phyloP scores from a whole-genome alignment of 1,140 invertebrate species.

The Epicauta chinensis region DNA sequence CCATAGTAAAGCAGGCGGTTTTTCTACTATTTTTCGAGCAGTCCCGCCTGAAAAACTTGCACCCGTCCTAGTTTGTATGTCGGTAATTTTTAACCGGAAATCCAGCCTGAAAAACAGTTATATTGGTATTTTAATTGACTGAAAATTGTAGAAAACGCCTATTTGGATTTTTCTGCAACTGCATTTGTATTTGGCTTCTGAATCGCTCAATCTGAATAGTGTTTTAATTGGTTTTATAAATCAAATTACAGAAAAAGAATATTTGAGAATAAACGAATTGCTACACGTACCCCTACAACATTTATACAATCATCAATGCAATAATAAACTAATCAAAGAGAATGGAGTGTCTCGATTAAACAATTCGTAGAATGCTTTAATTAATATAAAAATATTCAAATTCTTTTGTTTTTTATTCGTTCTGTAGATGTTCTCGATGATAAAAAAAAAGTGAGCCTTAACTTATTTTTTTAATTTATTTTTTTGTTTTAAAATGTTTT shows the following conservation, averaged over 20 bases:
- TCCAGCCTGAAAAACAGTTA: no score
- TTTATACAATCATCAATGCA: conserved; percentile 49
- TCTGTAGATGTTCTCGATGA: not conserved
- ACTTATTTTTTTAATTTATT: conserved; percentile 9
- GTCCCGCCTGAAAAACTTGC: no score
- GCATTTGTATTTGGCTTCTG: not conserved
- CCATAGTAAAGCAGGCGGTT: not conserved
- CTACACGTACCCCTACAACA: conserved; percentile 80
- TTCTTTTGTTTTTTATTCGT: not conserved
- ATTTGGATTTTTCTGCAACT: not conserved
- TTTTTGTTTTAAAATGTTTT: conserved; percentile 11
- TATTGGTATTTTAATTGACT: no score
- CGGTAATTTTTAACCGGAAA: no score
- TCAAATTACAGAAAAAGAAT: conserved; percentile 64
- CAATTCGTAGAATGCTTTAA: conserved; percentile 5
- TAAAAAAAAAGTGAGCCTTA: conserved; percentile 14
- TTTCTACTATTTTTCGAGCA: no score
- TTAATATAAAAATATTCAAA: not conserved
- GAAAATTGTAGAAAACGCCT: no score
- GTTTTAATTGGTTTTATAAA: not conserved
- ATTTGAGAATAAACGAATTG: conserved; percentile 75
- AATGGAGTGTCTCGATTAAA: conserved; percentile 1
- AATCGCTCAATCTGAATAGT: not conserved
- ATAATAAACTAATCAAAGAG: not conserved
- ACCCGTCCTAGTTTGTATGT: no score